Conservation (phyloP, 1,140 invertebrate genomes). For the Zaprionus capensis region DNA sequence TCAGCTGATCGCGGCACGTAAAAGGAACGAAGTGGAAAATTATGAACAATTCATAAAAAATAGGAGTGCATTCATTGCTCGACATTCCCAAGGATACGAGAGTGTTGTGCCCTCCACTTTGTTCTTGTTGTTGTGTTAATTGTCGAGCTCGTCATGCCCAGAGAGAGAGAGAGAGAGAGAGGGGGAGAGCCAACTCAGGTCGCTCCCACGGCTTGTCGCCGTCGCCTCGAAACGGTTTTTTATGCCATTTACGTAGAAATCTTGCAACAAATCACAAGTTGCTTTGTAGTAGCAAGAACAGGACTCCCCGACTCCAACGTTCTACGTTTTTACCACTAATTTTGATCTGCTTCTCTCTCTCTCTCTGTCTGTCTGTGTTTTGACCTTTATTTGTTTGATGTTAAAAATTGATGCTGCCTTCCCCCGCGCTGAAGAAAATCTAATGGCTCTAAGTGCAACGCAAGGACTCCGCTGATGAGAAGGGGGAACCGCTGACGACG, state of each 20-base stretch:
- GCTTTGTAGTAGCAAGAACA: slow-evolving; percentile 42
- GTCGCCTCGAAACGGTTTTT: slow-evolving; percentile 54
- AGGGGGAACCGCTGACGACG: slow-evolving; percentile 74
- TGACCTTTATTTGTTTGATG: slow-evolving; percentile 78
- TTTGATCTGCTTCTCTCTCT: slow-evolving; percentile 22
- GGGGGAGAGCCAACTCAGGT: slow-evolving; percentile 22
- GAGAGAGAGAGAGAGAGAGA: not conserved
- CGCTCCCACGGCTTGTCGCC: slow-evolving; percentile 79
- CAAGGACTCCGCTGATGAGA: slow-evolving; percentile 13
- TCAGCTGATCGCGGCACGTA: slow-evolving; percentile 62
- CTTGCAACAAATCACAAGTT: slow-evolving; percentile 79
- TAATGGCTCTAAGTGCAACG: slow-evolving; percentile 56
- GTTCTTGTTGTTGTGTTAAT: slow-evolving; percentile 69
- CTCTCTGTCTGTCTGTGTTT: slow-evolving; percentile 20
- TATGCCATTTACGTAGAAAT: slow-evolving; percentile 82
- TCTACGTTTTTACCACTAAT: slow-evolving; percentile 54
- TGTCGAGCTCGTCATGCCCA: slow-evolving; percentile 54
- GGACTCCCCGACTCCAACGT: slow-evolving; percentile 15
- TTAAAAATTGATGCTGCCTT: slow-evolving; percentile 68
- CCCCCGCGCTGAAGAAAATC: slow-evolving; percentile 39
- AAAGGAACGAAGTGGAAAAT: slow-evolving; percentile 42
- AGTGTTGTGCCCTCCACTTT: slow-evolving; percentile 34
- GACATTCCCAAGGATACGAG: slow-evolving; percentile 75
- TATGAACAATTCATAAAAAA: slow-evolving; percentile 77
- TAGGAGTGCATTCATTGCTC: slow-evolving; percentile 56